A percentile compares a stretch with the other conserved stretches of the same genome.
Conservation (phyloP, 2,888 invertebrate genomes). For the Clusia tigrina region DNA sequence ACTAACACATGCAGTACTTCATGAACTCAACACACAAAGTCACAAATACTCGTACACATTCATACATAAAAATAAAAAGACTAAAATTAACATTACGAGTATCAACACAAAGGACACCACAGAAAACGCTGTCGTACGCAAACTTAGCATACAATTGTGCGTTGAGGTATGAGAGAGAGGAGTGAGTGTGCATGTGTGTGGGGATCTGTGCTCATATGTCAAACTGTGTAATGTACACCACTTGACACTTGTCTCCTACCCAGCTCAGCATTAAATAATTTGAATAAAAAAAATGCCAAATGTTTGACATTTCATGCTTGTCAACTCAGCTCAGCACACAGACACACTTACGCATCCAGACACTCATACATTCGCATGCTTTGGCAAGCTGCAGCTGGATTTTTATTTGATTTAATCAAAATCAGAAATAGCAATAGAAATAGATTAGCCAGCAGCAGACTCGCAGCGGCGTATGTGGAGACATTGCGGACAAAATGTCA, state of each 20-base stretch:
- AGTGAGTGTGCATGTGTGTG: not conserved
- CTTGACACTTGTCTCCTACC: constrained; percentile 5
- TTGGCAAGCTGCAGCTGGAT: not conserved
- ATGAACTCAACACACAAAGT: not conserved
- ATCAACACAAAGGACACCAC: not conserved
- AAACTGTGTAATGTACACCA: not conserved
- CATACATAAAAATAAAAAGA: not conserved
- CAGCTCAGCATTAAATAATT: not conserved
- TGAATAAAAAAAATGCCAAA: not conserved
- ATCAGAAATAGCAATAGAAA: constrained; percentile 14
- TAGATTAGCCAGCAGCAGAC: constrained; percentile 2
- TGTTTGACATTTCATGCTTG: not conserved
- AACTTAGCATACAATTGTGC: not conserved
- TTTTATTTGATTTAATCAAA: constrained; percentile 16
- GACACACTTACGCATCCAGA: not conserved
- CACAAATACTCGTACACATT: not conserved
- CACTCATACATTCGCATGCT: not conserved
- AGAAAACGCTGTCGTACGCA: constrained; percentile 5
- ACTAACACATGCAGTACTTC: no score
- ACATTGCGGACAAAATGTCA: constrained; percentile 12
- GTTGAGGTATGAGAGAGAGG: no score
- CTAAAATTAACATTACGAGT: no score
- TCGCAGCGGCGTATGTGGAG: not conserved
- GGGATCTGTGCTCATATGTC: not conserved
- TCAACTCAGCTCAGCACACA: not conserved